Evolutionary conservation across 2,888 invertebrate species (phyloP), one percentile per base, ranked within the genome.

Genomic region (Leptothorax acervorum): DNA sequence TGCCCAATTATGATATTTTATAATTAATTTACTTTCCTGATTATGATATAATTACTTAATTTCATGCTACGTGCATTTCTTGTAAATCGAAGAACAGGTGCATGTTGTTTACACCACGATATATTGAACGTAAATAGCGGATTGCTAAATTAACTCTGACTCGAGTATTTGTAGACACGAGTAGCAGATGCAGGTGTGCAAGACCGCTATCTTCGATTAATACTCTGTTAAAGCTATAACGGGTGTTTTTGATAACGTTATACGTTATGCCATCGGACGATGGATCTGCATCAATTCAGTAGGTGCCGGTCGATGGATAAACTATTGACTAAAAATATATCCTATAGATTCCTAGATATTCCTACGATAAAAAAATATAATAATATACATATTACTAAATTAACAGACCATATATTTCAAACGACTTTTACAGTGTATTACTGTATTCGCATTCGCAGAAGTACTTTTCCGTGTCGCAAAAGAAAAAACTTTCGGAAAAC

Each of bases 171-270:
- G 39, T n/a, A 60, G 31, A 75, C 15, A 48, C 48, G 62, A 62
- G 9, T 55, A 42, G 42, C 42, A 78, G n/a, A 45, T 70, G 70
- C 70, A 79, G 57, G 15, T 79, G 57, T 15, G 15, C 42, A 70
- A 79, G 31, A 78, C 70, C 78, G 78, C 57, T 57, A 70, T 55
- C 78, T 70, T 79, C 11, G 45, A 23, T 70, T 70, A 79, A 70
- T 79, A 51, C 15, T 70, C 11, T 15, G 28, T 70, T 70, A 70
- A 70, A 57, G 35, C n/a, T 35, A 15, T 57, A 79, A 79, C 78
- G 57, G 70, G 6, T 62, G 66, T 57, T 35, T 66, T 45, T 18
- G 55, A 78, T 73, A 57, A 79, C 23, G 73, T 79, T 79, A 79
- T 79, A 79, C 11, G 31, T 73, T 60, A 45, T 62, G 8, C 15